Conservation (phyloP, 2,888 invertebrate genomes). For the Sipha maydis region DNA sequence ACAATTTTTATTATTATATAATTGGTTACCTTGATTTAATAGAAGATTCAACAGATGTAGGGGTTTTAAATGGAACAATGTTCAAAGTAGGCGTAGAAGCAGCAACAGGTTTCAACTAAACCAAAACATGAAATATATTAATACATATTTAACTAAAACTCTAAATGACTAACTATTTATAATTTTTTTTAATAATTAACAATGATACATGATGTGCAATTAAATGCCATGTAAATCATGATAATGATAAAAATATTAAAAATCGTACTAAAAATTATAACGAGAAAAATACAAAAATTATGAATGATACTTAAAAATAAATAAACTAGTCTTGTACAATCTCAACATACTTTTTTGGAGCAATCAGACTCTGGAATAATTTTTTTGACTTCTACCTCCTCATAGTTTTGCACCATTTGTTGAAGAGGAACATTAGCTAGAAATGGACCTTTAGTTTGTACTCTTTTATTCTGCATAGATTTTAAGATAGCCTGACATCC, state of each 20-base stretch:
- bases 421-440: slow-evolving; percentile 28
- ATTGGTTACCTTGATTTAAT: slow-evolving; percentile 10
- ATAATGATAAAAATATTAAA: not conserved
- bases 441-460: slow-evolving; percentile 23
- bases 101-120: slow-evolving; percentile 38
- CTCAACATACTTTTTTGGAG: not conserved
- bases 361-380: not conserved
- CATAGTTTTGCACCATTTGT: slow-evolving; percentile 27
- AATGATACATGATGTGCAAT: not conserved
- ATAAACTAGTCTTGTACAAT: not conserved
- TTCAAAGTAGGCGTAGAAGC: slow-evolving; percentile 29
- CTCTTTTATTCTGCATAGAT: slow-evolving; percentile 17
- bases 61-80: not conserved
- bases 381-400: not conserved
- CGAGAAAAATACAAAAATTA: not conserved
- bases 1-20: not conserved
- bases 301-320: not conserved
- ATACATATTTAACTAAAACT: not conserved
- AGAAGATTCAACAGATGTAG: not conserved
- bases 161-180: too few relatives aligned
- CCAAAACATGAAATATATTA: not conserved
- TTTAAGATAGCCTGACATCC: slow-evolving; percentile 18
- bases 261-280: not conserved
- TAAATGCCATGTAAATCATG: not conserved
- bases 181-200: not conserved